phyloP scores from a whole-genome alignment of 53 echinoderm and acorn worm species.

The Henricia sp. region DNA sequence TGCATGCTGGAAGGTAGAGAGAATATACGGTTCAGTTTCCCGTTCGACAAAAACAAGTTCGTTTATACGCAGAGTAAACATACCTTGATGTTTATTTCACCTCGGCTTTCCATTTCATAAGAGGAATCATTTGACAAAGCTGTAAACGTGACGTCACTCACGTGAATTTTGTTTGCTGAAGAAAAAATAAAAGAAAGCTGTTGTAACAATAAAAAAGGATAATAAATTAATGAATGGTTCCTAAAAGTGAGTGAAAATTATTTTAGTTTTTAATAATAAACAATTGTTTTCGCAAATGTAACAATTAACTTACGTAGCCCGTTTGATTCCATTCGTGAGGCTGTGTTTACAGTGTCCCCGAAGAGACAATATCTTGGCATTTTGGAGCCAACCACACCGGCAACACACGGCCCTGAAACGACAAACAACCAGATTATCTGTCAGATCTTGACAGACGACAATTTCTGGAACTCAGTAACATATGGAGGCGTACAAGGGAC shows the following conservation, averaged over 20 bases:
- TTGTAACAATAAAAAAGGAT: not conserved
- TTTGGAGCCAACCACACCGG: slow-evolving; percentile 46
- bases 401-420: slow-evolving; percentile 39
- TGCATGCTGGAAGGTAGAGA: no score
- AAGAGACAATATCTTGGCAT: slow-evolving; percentile 46
- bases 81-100: slow-evolving; percentile 76
- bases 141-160: slow-evolving; percentile 63
- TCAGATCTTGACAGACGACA: no score
- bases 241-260: no score
- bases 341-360: slow-evolving; percentile 40
- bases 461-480: no score
- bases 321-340: slow-evolving; percentile 47
- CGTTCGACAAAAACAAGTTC: no score
- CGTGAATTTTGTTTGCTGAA: slow-evolving; percentile 82
- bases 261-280: not conserved
- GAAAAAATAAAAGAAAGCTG: slow-evolving; percentile 3
- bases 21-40: no score
- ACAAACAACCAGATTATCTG: no score
- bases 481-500: no score
- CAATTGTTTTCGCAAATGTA: not conserved
- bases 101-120: slow-evolving; percentile 60
- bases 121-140: slow-evolving; percentile 54
- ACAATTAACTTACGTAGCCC: slow-evolving; percentile 47
- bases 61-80: no score
- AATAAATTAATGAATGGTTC: not conserved